phyloP scores from a whole-genome alignment of 2,888 invertebrate species.

The Drosophila trichaetosa region DNA sequence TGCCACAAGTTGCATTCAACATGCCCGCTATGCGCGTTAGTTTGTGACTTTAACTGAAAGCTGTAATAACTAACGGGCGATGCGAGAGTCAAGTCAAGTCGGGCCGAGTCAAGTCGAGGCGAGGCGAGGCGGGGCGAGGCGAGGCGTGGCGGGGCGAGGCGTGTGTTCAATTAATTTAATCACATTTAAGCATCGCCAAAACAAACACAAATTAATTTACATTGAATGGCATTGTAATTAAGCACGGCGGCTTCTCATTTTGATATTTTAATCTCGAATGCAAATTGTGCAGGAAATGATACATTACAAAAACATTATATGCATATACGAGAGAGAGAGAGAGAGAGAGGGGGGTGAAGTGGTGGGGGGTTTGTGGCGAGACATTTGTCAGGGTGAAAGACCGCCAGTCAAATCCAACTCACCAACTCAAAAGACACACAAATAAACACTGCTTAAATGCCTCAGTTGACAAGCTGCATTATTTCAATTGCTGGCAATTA shows the following conservation, averaged over 20 bases:
- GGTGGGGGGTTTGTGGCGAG: not conserved
- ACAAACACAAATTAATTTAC: conserved; percentile 66
- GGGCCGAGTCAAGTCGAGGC: not conserved
- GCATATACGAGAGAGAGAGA: not conserved
- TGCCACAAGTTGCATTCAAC: conserved; percentile 21
- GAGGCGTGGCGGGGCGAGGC: not conserved
- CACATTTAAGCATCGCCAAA: conserved; percentile 54
- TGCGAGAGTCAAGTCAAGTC: not conserved
- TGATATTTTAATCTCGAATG: conserved; percentile 74
- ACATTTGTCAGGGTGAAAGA: conserved; percentile 37
- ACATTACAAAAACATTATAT: conserved; percentile 52
- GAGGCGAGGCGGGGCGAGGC: not conserved
- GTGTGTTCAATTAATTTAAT: conserved; percentile 68
- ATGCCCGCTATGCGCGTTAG: conserved; percentile 2
- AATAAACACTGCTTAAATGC: conserved; percentile 34
- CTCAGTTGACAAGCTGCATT: conserved; percentile 48
- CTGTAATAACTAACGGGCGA: conserved; percentile 5
- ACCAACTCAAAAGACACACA: conserved; percentile 27
- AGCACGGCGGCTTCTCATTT: conserved; percentile 56
- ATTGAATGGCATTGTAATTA: conserved; percentile 71
- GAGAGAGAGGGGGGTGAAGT: too few relatives aligned
- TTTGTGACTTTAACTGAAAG: conserved; percentile 3
- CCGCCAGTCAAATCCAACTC: conserved; percentile 53
- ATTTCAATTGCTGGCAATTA: conserved; percentile 58
- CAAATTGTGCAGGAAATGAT: conserved; percentile 74